These are phyloP conservation scores for Psilopogon haemacephalus DNA, from an alignment of 2,113 vertebrate genomes.

Conservation along the genomic window DNA sequence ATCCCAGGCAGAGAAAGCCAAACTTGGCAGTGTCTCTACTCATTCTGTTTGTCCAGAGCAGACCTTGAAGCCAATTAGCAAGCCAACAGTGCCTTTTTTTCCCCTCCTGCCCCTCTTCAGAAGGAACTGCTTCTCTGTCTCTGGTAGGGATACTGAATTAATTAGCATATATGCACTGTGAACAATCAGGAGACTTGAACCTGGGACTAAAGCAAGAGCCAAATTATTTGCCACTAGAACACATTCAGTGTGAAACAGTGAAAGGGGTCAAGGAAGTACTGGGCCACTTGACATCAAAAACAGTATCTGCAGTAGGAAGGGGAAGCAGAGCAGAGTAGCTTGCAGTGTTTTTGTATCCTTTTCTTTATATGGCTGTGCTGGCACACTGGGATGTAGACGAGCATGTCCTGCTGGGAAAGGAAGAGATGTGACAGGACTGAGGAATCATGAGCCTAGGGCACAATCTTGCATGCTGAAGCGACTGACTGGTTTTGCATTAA, in stretches of 20 bases:
- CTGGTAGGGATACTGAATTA: conserved; percentile 3
- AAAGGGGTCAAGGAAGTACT: neutral
- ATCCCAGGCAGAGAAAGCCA: conserved; percentile 11
- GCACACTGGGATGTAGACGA: conserved; percentile 40
- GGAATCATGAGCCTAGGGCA: neutral
- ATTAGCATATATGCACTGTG: neutral
- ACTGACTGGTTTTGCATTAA: neutral
- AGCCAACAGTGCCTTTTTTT: neutral
- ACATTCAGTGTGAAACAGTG: neutral
- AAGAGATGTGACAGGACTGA: conserved; percentile 66
- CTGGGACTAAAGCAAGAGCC: neutral
- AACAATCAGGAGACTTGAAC: conserved; percentile 37
- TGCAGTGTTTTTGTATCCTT: conserved; percentile 35
- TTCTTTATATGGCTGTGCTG: conserved; percentile 42
- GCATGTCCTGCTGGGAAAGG: conserved; percentile 60
- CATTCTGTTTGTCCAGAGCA: neutral
- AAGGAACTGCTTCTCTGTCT: neutral
- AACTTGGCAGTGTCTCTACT: conserved; percentile 25
- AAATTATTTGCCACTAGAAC: neutral
- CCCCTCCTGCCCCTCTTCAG: neutral
- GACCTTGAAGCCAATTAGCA: neutral
- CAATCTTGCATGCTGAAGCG: neutral
- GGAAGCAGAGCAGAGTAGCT: conserved; percentile 13
- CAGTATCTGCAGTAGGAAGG: conserved; percentile 38
- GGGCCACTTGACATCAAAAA: conserved; percentile 14